These are phyloP conservation scores for Caenorhabditis parvicauda DNA, from an alignment of 2,888 invertebrate genomes.

Conservation along the genomic window DNA sequence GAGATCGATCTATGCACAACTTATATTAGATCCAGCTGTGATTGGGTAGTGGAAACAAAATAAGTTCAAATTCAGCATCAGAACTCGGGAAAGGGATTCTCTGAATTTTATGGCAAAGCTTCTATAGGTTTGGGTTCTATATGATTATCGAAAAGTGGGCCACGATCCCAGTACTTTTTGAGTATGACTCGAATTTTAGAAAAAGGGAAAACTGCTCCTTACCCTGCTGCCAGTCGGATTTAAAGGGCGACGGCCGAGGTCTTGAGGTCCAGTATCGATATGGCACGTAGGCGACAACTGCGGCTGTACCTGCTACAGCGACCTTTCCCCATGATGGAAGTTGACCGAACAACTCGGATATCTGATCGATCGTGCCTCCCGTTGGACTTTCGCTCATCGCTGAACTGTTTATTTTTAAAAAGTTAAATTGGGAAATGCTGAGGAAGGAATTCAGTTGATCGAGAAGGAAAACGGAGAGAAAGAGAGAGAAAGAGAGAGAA, in stretches of 20 bases:
- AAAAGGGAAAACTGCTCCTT: too few species aligned
- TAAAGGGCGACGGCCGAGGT: slow-evolving; percentile 29
- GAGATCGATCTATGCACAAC: too few species aligned
- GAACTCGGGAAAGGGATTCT: background rate
- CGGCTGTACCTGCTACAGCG: slow-evolving; percentile 38
- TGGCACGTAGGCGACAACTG: slow-evolving; percentile 36
- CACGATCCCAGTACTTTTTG: background rate
- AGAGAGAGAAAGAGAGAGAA: slow-evolving; percentile 9
- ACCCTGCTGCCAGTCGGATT: slow-evolving; percentile 36
- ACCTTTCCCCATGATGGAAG: slow-evolving; percentile 48
- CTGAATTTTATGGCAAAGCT: background rate
- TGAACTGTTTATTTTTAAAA: too few species aligned
- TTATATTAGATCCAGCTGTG: too few species aligned
- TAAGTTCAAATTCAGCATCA: too few species aligned
- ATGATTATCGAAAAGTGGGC: background rate
- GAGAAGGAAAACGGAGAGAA: slow-evolving; percentile 1
- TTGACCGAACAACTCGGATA: slow-evolving; percentile 29
- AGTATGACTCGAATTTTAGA: background rate
- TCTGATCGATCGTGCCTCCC: slow-evolving; percentile 7
- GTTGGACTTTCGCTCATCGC: too few species aligned
- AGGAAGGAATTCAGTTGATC: background rate
- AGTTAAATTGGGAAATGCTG: background rate
- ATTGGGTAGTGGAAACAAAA: too few species aligned
- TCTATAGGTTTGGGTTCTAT: background rate
- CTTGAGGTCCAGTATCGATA: slow-evolving; percentile 27